Percentiles rank a stretch among this genome's conserved stretches.
Evolutionary conservation across 2,113 vertebrate species (phyloP).

Genomic region (Triplophysa dalaica): DNA sequence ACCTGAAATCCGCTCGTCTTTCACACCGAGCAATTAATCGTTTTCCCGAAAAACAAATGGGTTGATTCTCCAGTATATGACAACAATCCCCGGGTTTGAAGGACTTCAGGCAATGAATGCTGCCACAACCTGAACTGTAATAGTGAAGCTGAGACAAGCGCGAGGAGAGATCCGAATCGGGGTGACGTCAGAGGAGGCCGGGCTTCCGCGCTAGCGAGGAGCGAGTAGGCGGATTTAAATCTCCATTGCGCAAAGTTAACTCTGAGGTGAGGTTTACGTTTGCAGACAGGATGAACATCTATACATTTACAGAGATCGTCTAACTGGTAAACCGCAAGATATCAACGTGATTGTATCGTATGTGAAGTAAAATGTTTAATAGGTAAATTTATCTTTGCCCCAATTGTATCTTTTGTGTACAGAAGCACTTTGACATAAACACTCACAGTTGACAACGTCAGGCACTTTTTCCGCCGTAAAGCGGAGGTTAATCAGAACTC

Average conservation of each 20-base stretch:
- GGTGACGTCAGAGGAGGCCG: conserved; percentile 71
- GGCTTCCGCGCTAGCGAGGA: conserved; percentile 59
- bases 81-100: conserved; percentile 45
- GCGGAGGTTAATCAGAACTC: too few relatives aligned
- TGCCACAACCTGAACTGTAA: conserved; percentile 58
- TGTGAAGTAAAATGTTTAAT: not conserved
- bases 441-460: not conserved
- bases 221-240: conserved; percentile 33
- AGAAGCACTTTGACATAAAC: too few relatives aligned
- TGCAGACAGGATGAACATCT: not conserved
- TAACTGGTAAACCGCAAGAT: not conserved
- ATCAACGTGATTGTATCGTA: not conserved
- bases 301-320: not conserved
- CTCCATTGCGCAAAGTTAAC: conserved; percentile 32
- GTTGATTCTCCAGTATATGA: conserved; percentile 41
- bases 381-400: not conserved
- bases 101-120: conserved; percentile 55
- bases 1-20: not conserved
- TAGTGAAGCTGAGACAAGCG: conserved; percentile 56
- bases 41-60: conserved; percentile 10
- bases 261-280: conserved; percentile 11
- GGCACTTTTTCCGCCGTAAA: not conserved
- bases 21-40: not conserved
- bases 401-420: not conserved
- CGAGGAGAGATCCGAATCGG: conserved; percentile 65